These are phyloP conservation scores for Drosophila testacea DNA, from an alignment of 2,888 invertebrate genomes.

Conservation along the genomic window DNA sequence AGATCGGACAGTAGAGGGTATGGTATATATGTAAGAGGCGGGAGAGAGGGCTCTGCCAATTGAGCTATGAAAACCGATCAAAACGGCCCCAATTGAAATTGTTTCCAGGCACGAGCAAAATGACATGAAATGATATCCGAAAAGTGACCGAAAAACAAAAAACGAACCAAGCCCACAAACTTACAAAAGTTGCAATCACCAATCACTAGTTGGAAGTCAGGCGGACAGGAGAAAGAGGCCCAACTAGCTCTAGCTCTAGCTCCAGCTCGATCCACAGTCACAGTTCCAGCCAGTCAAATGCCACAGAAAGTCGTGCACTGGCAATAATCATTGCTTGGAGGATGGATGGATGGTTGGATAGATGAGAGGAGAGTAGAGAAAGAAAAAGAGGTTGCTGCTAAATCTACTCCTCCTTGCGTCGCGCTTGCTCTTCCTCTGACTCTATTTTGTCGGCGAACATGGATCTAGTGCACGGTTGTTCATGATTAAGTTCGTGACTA, in stretches of 20 bases:
- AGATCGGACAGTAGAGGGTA: slow-evolving; percentile 5
- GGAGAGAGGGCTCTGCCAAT: slow-evolving; percentile 47
- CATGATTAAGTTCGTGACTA: slow-evolving; percentile 86
- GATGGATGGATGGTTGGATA: slow-evolving; percentile 27
- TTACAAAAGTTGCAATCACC: slow-evolving; percentile 44
- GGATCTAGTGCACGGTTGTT: slow-evolving; percentile 86
- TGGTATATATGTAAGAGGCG: too few species aligned
- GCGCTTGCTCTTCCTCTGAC: slow-evolving; percentile 79
- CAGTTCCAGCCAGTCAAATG: slow-evolving; percentile 60
- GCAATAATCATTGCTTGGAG: slow-evolving; percentile 70
- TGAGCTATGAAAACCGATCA: slow-evolving; percentile 75
- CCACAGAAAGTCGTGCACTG: slow-evolving; percentile 73
- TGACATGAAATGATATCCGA: slow-evolving; percentile 60
- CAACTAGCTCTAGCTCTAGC: background rate
- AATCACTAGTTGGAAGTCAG: slow-evolving; percentile 45
- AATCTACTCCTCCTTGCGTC: slow-evolving; percentile 11
- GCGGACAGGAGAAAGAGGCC: slow-evolving; percentile 17
- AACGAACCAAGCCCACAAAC: slow-evolving; percentile 53
- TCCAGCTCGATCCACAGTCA: slow-evolving; percentile 5
- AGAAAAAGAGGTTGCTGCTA: slow-evolving; percentile 17
- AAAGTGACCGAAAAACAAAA: slow-evolving; percentile 25
- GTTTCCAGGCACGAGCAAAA: slow-evolving; percentile 67
- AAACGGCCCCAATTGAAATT: slow-evolving; percentile 67
- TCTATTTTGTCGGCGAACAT: slow-evolving; percentile 86
- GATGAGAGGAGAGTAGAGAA: slow-evolving; percentile 2